A percentile compares a stretch with the other conserved stretches of the same genome.
phyloP scores from a whole-genome alignment of 2,797 vertebrate species.

The Leontopithecus rosalia region DNA sequence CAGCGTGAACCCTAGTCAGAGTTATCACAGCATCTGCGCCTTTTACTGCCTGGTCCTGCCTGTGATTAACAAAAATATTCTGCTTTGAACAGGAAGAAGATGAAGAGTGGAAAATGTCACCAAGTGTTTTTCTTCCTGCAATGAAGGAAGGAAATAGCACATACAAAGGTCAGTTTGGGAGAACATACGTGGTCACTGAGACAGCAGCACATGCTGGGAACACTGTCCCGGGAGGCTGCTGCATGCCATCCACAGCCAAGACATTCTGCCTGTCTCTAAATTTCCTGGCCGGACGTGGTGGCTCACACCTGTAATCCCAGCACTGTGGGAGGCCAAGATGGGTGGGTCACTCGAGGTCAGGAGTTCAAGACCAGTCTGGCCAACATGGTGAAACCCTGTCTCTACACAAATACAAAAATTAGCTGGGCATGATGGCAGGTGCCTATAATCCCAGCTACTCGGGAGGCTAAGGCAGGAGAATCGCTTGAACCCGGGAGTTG shows the following conservation, averaged over 20 bases:
- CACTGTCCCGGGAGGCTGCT: accelerated
- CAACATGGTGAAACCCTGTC: not conserved
- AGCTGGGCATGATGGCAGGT: not conserved
- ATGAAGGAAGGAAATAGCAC: slow-evolving; percentile 85
- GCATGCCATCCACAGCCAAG: not conserved
- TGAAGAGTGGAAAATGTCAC: slow-evolving; percentile 88
- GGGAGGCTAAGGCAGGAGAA: not conserved
- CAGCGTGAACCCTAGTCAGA: accelerated
- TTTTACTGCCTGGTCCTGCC: not conserved
- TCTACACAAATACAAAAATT: not conserved
- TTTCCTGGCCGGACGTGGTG: not conserved
- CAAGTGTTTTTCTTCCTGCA: slow-evolving; percentile 87
- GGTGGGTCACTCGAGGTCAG: not conserved
- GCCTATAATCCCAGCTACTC: not conserved
- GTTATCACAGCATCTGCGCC: accelerated
- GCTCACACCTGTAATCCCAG: not conserved
- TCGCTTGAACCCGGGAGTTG: not conserved
- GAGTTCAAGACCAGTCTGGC: not conserved
- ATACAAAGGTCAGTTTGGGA: slow-evolving; percentile 87
- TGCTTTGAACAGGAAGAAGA: slow-evolving; percentile 83
- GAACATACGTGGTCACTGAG: not conserved
- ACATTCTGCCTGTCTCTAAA: not conserved
- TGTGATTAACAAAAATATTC: not conserved
- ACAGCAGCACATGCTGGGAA: not conserved
- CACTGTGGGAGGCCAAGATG: not conserved